Conservation (phyloP, 2,888 invertebrate species). For the Leistus spinibarbis region DNA sequence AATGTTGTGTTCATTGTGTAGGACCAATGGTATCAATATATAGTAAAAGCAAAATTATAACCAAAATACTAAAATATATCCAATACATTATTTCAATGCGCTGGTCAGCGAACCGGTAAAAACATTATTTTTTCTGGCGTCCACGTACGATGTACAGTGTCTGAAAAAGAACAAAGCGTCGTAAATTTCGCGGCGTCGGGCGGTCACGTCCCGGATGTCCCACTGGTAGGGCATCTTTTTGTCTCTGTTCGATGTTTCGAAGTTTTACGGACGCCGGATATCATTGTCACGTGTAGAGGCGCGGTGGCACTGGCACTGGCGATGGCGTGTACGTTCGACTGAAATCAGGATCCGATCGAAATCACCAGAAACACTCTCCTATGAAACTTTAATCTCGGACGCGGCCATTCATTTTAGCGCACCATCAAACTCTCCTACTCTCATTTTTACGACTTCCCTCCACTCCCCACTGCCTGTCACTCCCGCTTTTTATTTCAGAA, state of each 20-base stretch:
- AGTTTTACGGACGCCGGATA: not conserved
- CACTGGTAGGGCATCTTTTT: not conserved
- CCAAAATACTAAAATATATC: not conserved
- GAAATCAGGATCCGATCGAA: slow-evolving; percentile 2
- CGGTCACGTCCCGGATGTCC: not conserved
- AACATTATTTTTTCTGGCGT: not conserved
- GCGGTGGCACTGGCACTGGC: not conserved
- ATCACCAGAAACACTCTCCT: slow-evolving; percentile 9
- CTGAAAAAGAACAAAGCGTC: not conserved
- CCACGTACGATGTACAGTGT: not conserved
- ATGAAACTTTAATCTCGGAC: slow-evolving; percentile 32
- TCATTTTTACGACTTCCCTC: not conserved
- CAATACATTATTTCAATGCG: not conserved
- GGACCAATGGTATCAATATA: no score
- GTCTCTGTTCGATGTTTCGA: not conserved
- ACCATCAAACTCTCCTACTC: not conserved
- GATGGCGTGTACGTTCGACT: not conserved
- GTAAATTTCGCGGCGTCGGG: not conserved
- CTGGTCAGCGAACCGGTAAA: no score
- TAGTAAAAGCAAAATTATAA: no score
- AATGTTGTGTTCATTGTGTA: no score
- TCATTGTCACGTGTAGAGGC: not conserved
- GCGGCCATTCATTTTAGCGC: slow-evolving; percentile 2
- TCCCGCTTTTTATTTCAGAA: not conserved
- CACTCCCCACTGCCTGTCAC: not conserved